Conservation (phyloP, 2,113 vertebrate species). For the Podarcis cretensis region DNA sequence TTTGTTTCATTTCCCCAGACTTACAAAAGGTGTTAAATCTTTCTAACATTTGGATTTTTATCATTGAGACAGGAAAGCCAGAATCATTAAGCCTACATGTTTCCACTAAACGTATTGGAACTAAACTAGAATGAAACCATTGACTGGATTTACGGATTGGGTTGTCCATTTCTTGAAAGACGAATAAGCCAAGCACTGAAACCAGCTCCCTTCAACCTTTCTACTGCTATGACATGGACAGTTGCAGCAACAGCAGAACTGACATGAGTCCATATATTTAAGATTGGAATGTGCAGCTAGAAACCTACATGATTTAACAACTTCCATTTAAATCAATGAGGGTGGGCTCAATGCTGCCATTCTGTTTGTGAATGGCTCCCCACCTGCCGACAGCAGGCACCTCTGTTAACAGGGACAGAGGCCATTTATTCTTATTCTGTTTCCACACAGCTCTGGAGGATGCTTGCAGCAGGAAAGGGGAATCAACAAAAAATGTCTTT, state of each 20-base stretch:
- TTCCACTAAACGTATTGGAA: not conserved
- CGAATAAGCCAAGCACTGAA: not conserved
- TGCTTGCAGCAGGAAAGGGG: too few relatives aligned
- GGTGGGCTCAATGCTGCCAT: too few relatives aligned
- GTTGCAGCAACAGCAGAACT: not conserved
- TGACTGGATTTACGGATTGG: not conserved
- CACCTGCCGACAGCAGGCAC: not conserved
- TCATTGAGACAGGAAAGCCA: not conserved
- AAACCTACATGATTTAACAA: not conserved
- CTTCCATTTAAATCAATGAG: too few relatives aligned
- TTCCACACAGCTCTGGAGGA: not conserved
- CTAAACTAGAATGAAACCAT: not conserved
- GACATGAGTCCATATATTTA: not conserved
- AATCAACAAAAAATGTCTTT: too few relatives aligned
- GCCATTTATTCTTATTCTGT: not conserved
- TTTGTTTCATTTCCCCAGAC: not conserved
- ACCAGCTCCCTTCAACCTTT: not conserved
- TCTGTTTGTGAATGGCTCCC: too few relatives aligned
- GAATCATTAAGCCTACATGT: not conserved
- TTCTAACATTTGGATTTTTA: not conserved
- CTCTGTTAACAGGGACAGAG: not conserved
- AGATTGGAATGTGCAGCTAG: not conserved
- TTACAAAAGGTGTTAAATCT: not conserved
- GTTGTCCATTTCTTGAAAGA: not conserved
- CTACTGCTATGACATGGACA: not conserved